Conservation (phyloP, 2,888 invertebrate species). For the Pemphredon lugubris region DNA sequence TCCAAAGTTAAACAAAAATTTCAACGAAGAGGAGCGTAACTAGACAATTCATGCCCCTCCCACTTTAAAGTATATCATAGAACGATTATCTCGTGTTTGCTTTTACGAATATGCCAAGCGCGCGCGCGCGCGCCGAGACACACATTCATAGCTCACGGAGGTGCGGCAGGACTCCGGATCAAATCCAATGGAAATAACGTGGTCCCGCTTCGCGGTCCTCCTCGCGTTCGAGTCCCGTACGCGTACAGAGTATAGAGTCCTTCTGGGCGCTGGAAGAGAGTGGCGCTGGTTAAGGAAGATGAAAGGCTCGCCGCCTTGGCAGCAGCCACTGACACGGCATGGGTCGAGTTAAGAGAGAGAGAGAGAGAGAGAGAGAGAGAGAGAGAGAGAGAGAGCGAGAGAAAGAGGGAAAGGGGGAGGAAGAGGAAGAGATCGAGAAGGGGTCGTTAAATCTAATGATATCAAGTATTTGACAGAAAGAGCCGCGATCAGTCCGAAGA, state of each 20-base stretch:
- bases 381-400: neutral
- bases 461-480: conserved; percentile 77
- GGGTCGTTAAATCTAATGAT: conserved; percentile 79
- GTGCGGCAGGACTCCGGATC: no score
- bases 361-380: conserved; percentile 23
- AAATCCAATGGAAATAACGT: no score
- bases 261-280: conserved; percentile 48
- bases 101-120: neutral
- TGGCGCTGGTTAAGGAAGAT: conserved; percentile 75
- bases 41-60: no score
- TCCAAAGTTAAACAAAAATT: no score
- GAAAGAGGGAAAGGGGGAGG: neutral
- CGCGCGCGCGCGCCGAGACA: no score
- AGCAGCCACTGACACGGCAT: conserved; percentile 77
- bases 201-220: no score
- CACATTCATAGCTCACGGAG: no score
- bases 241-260: conserved; percentile 40
- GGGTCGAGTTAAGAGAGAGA: conserved; percentile 52
- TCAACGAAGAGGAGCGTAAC: no score
- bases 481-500: conserved; percentile 55
- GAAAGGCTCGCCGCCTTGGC: conserved; percentile 76
- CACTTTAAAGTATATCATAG: no score
- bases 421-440: conserved; percentile 36
- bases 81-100: no score
- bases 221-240: conserved; percentile 4